Percentiles rank a stretch among this genome's conserved stretches.
Conservation (phyloP, 2,888 invertebrate species). For the Rhorus exstirpatorius region DNA sequence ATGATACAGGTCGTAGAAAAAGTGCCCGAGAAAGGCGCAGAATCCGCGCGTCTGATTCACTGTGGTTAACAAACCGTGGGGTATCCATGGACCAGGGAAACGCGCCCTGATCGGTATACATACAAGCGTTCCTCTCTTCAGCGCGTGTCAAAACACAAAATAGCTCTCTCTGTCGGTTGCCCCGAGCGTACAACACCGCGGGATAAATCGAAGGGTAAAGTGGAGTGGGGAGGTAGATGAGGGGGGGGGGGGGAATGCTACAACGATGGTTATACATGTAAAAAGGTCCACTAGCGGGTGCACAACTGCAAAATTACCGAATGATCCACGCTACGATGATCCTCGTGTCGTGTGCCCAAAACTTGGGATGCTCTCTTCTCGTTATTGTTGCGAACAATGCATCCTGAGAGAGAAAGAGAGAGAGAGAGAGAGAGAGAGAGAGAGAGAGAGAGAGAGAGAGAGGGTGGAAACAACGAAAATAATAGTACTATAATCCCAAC, state of each 20-base stretch:
- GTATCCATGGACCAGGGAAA: slow-evolving; percentile 77
- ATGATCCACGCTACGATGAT: slow-evolving; percentile 80
- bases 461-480: slow-evolving; percentile 36
- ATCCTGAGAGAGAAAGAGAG: slow-evolving; percentile 44
- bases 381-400: slow-evolving; percentile 78
- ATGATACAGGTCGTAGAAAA: slow-evolving; percentile 47
- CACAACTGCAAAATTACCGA: slow-evolving; percentile 81
- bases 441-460: slow-evolving; percentile 15
- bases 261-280: slow-evolving; percentile 27
- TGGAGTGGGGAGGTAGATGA: slow-evolving; percentile 41
- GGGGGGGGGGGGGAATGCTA: slow-evolving; percentile 25
- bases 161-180: slow-evolving; percentile 65
- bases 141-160: slow-evolving; percentile 85
- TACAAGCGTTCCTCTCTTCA: slow-evolving; percentile 72
- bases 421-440: slow-evolving; percentile 35
- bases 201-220: slow-evolving; percentile 68
- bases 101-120: slow-evolving; percentile 55
- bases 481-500: slow-evolving; percentile 68
- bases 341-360: slow-evolving; percentile 73
- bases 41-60: slow-evolving; percentile 76
- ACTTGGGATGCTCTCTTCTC: slow-evolving; percentile 63
- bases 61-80: slow-evolving; percentile 81
- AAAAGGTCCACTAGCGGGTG: slow-evolving; percentile 56
- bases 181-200: slow-evolving; percentile 49
- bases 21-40: slow-evolving; percentile 49